phyloP scores from a whole-genome alignment of 1,140 invertebrate genomes.

The Heterodera carotae region DNA sequence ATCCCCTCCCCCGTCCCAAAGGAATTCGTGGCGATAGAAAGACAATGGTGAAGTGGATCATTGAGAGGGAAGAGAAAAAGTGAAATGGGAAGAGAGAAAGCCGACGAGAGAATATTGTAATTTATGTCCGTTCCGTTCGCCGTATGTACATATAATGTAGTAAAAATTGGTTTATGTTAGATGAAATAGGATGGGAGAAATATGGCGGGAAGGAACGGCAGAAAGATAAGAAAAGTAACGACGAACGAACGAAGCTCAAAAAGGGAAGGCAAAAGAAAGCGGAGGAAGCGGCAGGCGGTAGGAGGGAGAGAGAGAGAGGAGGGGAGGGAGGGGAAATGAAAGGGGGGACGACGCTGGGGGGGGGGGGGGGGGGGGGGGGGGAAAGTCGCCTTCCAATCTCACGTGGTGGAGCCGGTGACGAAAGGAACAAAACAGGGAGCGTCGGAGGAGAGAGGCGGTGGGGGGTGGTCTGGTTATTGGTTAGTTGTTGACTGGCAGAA shows the following conservation, averaged over 20 bases:
- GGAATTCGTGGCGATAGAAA: not conserved
- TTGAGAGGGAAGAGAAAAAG: not conserved
- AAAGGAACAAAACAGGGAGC: not conserved
- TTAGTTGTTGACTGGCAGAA: not conserved
- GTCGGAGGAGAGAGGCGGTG: not conserved
- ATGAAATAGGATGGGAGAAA: not conserved
- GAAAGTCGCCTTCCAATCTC: not conserved
- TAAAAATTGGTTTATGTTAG: not conserved
- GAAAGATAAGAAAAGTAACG: not conserved
- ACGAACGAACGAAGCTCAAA: not conserved
- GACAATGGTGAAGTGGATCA: not conserved
- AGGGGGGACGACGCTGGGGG: no score
- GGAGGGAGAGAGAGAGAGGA: no score
- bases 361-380: no score
- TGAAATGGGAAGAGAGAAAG: not conserved
- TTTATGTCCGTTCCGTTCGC: not conserved
- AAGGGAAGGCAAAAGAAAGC: not conserved
- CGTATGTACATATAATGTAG: not conserved
- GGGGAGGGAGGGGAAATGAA: no score
- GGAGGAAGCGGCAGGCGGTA: no score
- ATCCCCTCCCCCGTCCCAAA: not conserved
- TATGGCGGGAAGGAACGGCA: not conserved
- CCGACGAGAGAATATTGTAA: not conserved
- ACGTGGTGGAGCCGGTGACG: not conserved
- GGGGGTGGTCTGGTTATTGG: no score